phyloP scores from a whole-genome alignment of 2,797 vertebrate species.

The Coracias cyanogaster region DNA sequence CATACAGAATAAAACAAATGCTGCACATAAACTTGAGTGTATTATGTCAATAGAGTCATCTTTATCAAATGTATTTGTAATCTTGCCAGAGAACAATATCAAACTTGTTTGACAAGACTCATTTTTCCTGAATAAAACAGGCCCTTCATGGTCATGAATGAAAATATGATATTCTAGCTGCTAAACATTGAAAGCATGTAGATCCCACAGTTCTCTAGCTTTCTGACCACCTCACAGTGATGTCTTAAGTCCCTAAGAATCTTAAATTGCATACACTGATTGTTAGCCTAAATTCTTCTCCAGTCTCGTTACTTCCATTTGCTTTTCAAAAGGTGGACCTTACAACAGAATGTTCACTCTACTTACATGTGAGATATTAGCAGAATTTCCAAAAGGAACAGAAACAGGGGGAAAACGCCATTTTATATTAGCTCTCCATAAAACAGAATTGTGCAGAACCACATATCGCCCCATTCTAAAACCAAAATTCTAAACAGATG shows the following conservation, averaged over 20 bases:
- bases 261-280: background rate
- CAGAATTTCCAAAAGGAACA: background rate
- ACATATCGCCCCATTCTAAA: background rate
- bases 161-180: slow-evolving; percentile 16
- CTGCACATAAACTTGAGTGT: background rate
- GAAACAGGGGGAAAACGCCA: background rate
- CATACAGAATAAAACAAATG: slow-evolving; percentile 21
- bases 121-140: slow-evolving; percentile 38
- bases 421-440: background rate
- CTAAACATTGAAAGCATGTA: background rate
- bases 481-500: background rate
- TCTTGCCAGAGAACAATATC: background rate
- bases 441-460: background rate
- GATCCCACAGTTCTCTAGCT: background rate
- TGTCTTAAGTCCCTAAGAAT: background rate
- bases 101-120: slow-evolving; percentile 17
- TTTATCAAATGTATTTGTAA: slow-evolving; percentile 23
- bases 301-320: background rate
- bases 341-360: background rate
- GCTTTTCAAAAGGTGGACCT: background rate
- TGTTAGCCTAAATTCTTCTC: background rate
- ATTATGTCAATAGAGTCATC: slow-evolving; percentile 19
- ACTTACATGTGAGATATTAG: background rate
- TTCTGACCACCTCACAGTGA: background rate
- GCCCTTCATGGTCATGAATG: background rate